Evolutionary conservation across 2,888 invertebrate species (phyloP), one percentile per base, ranked within the genome.

Genomic region (Bellardia pandia): DNA sequence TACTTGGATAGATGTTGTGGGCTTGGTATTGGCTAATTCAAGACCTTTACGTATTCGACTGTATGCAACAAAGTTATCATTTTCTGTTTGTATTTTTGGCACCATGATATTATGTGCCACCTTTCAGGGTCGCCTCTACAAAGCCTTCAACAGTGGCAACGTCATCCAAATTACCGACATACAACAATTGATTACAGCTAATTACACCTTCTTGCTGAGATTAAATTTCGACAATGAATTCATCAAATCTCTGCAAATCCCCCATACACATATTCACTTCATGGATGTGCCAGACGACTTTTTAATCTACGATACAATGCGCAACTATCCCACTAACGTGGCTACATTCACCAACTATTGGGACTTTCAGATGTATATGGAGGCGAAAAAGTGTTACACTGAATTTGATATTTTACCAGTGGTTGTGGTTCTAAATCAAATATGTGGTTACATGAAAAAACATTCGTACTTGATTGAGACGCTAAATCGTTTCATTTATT

Each of bases 1-100:
- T 11, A 85, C 53, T 4, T 88, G 88, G 88, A 16, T 88, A 11
- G 85, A 88, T 58, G 40, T 85, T n/a, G 53, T 85, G 0, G 87
- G 87, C 3, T n/a, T 87, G 14, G 58, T 72, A 14, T 66, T 87
- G 69, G 30, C 69, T 30, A 80, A 80, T 53, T 11, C 86, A 2
- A 66, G 66, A 14, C 53, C 71, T 14, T 23, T 84, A 8, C 16
- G 7, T 7, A 16, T 84, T 3, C 58, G 33, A 42, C 16, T 42
- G 3, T 60, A 53, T 42, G 9, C 7, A 0, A 53, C 30, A 2
- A 80, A 77, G 33, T 37, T 53, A 1, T 30, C 66, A 42, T 40
- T 84, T 4, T 30, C 56, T 0, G 9, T 81, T 30, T 78, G 68
- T 23, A 58, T 72, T 16, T 75, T 81, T 45, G 84, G 84, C n/a